Evolutionary conservation across 2,797 vertebrate species (phyloP), one percentile per base, ranked within the genome.

Genomic region (Octomys mimax): DNA sequence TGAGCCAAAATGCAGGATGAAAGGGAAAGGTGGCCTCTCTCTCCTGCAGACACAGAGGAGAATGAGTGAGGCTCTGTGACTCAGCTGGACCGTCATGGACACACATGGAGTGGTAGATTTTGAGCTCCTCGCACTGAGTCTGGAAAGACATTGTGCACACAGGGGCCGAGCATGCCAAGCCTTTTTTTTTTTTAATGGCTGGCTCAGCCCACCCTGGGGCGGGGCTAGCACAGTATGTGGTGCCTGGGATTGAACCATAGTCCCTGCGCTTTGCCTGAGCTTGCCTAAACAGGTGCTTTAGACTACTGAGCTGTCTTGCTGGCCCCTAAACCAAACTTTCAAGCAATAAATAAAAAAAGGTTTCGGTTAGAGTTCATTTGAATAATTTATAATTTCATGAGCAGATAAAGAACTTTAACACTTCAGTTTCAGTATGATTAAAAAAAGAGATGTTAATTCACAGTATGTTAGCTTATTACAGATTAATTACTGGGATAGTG

Each of bases 311-410:
- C 49, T 49, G 6, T 8, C 11, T 49, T 11, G 11, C 49, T 49
- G 49, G 49, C 49, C 11, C 49, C 49, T 49, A 49, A 49, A 11
- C 49, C 49, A 49, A 49, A 49, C 49, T 11, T 49, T 49, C 8
- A 89, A 96, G 92, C 68, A 83, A 83, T 83, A 89, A 64, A 91
- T 73, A 81, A 49, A 71, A 6, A 3, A 66, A 91, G 16, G 54
- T 49, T 52, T 28, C 1, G 49, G 3, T 62, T 87, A 46, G 36
- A 59, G 39, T 62, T 89, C 19, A 5, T 82, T 83, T 42, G 26
- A 77, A 61, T 79, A 9, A 83, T 71, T 66, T 59, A 81, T 59
- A 82, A 28, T 61, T 79, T 78, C 86, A 19, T 54, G 75, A 92
- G 22, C 7, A 61, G 73, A n/a, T 24, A 36, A 31, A 73, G 22